These are phyloP conservation scores for Caenorhabditis afra DNA, from an alignment of 2,888 invertebrate species.

Conservation along the genomic window DNA sequence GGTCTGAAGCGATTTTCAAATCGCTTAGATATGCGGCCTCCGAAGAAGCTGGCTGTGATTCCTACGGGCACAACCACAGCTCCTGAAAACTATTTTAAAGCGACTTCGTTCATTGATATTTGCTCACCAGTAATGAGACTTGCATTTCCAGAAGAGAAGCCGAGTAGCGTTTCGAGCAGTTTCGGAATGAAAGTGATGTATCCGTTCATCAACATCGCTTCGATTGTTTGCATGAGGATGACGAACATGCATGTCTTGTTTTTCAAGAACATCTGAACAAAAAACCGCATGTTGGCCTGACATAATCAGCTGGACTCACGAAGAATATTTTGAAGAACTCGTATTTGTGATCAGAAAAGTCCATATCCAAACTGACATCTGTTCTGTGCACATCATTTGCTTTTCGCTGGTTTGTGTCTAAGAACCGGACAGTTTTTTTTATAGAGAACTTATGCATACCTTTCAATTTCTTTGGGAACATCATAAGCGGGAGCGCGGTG, in stretches of 20 bases:
- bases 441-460: no score
- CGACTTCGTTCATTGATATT: not conserved
- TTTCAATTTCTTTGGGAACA: slow-evolving; percentile 78
- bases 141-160: slow-evolving; percentile 64
- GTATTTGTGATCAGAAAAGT: slow-evolving; percentile 68
- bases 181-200: slow-evolving; percentile 76
- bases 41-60: slow-evolving; percentile 63
- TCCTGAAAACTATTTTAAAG: slow-evolving; percentile 45
- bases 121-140: slow-evolving; percentile 68
- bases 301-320: slow-evolving; percentile 24
- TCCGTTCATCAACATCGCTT: slow-evolving; percentile 73
- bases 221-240: slow-evolving; percentile 70
- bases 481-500: slow-evolving; percentile 80
- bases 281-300: not conserved
- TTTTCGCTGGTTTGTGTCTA: slow-evolving; percentile 68
- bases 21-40: slow-evolving; percentile 58
- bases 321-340: slow-evolving; percentile 66
- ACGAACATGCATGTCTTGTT: slow-evolving; percentile 67
- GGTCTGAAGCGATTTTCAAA: slow-evolving; percentile 51
- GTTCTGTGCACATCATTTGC: slow-evolving; percentile 64
- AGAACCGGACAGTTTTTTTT: slow-evolving; percentile 1
- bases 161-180: slow-evolving; percentile 72
- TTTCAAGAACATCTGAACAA: slow-evolving; percentile 60
- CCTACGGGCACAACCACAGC: slow-evolving; percentile 70
- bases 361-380: slow-evolving; percentile 63